Percentiles rank a stretch among this genome's conserved stretches.
phyloP scores from a whole-genome alignment of 2,888 invertebrate genomes.

The Antheraea assamensis region DNA sequence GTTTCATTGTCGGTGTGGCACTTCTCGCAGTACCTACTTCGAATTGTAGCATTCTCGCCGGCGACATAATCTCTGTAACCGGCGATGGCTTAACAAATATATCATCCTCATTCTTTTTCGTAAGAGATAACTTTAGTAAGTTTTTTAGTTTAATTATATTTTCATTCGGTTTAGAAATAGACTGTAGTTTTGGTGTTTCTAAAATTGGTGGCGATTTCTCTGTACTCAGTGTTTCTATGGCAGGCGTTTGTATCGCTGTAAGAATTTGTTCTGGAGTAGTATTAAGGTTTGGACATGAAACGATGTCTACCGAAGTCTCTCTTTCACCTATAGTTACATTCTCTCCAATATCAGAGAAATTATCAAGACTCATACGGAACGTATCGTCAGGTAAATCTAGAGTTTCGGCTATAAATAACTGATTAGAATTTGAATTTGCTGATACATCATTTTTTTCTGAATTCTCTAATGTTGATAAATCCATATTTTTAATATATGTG shows the following conservation, averaged over 20 bases:
- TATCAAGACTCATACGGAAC: conserved; percentile 70
- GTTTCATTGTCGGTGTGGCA: conserved; percentile 74
- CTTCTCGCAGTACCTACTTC: conserved; percentile 59
- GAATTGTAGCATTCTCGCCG: conserved; percentile 74
- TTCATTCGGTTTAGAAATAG: conserved; percentile 34
- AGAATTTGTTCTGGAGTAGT: conserved; percentile 40
- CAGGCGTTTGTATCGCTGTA: conserved; percentile 42
- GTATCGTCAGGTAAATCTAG: conserved; percentile 68
- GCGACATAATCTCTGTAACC: conserved; percentile 67
- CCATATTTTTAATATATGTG: conserved; percentile 6
- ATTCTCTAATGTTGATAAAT: conserved; percentile 7
- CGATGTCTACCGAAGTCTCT: conserved; percentile 50
- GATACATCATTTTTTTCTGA: neutral
- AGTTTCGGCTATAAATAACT: conserved; percentile 47
- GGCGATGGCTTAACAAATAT: conserved; percentile 70
- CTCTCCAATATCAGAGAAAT: conserved; percentile 66
- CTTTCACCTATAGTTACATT: conserved; percentile 67
- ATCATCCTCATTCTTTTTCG: conserved; percentile 59
- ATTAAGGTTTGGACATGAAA: conserved; percentile 34
- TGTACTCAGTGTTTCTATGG: conserved; percentile 34
- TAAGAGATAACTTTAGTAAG: conserved; percentile 58
- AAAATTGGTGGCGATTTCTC: conserved; percentile 47
- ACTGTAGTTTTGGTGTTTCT: conserved; percentile 50
- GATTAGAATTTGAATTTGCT: conserved; percentile 15
- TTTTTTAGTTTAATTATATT: conserved; percentile 42